These are phyloP conservation scores for Ellobium chinense DNA, from an alignment of 2,888 invertebrate species.

Conservation along the genomic window DNA sequence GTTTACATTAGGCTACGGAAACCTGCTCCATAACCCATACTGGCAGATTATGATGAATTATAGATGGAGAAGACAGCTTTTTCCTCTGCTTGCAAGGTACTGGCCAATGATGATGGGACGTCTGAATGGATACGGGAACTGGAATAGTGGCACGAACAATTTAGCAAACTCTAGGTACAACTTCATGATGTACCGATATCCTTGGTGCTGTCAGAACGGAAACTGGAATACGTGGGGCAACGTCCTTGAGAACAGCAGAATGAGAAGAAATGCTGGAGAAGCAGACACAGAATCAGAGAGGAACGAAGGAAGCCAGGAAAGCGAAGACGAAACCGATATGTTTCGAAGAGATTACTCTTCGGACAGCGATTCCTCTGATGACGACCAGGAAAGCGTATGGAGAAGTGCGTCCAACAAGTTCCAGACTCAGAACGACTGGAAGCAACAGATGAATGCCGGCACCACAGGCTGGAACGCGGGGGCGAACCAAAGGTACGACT, in stretches of 20 bases:
- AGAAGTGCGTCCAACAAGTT: conserved; percentile 11
- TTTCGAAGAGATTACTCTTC: neutral
- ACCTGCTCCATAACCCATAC: neutral
- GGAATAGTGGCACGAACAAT: neutral
- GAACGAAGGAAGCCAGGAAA: neutral
- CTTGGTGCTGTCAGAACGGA: neutral
- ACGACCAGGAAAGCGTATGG: conserved; percentile 13
- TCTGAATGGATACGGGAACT: neutral
- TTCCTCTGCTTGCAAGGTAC: neutral
- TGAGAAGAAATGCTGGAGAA: neutral
- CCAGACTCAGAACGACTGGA: neutral
- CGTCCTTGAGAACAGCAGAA: neutral
- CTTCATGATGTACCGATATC: neutral
- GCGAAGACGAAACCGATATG: neutral
- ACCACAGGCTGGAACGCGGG: neutral
- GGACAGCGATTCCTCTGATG: neutral
- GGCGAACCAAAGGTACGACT: neutral
- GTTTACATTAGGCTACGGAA: neutral
- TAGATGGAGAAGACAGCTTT: neutral
- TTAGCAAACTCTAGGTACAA: neutral
- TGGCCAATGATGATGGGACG: neutral
- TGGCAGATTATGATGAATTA: neutral
- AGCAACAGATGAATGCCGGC: neutral
- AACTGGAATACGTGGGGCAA: neutral
- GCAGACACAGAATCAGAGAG: neutral